These are phyloP conservation scores for Eupithecia abbreviata DNA, from an alignment of 2,888 invertebrate genomes.

Conservation along the genomic window DNA sequence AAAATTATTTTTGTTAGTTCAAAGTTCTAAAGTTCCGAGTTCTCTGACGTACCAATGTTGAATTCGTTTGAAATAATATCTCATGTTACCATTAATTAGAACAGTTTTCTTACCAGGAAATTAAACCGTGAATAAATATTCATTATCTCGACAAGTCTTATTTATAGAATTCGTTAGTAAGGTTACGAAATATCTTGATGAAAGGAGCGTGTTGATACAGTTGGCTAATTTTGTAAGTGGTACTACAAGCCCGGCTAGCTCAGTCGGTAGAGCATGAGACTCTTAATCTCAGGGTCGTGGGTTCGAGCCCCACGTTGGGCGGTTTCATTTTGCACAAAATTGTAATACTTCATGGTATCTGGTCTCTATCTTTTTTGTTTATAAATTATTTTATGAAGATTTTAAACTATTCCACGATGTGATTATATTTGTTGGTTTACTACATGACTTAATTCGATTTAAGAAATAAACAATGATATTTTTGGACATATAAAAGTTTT, in stretches of 20 bases:
- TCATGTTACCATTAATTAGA: constrained; percentile 6
- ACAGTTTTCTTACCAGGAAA: not conserved
- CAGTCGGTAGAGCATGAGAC: constrained; percentile 85
- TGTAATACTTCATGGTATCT: not conserved
- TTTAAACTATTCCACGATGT: not conserved
- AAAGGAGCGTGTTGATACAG: constrained; percentile 17
- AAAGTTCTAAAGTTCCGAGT: constrained; percentile 19
- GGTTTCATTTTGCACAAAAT: constrained; percentile 53
- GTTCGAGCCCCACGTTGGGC: constrained; percentile 87
- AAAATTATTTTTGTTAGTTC: constrained; percentile 35
- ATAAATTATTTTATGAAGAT: not conserved
- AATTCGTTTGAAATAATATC: constrained; percentile 9
- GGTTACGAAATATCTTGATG: not conserved
- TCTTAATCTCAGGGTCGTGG: constrained; percentile 87
- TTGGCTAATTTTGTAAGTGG: constrained; percentile 29
- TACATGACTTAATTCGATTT: not conserved
- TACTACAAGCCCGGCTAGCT: constrained; percentile 77
- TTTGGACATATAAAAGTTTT: not conserved
- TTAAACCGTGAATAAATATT: constrained; percentile 9
- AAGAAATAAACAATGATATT: not conserved
- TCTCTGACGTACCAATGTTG: not conserved
- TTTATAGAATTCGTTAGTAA: not conserved
- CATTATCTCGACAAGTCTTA: not conserved
- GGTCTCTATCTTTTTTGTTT: not conserved
- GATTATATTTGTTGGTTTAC: not conserved